Base-by-base conservation (phyloP, 2,888 invertebrate species). In the Timandra comae region DNA sequence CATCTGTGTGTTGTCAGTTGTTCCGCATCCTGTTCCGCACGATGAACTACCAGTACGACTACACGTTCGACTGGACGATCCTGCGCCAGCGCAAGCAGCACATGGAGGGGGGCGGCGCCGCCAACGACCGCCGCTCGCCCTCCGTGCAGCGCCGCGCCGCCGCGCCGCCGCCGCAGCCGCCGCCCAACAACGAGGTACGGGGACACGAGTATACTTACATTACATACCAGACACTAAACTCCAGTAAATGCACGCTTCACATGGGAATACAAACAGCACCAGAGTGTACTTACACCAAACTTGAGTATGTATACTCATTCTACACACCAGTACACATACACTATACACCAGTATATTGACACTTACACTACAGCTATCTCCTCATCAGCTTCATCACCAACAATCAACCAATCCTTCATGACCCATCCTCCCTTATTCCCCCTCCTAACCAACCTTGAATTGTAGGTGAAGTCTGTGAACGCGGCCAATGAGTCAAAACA, bases 21-120 rank as follows among this genome's bases (percentile, higher is more conserved):
- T 98, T 96, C 91, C 95, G 99, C 78, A 99, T 99, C 79, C 90
- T 99, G 76, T 99, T 99, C 91, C 95, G 99, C 79, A 99, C 99
- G 56, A 91, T 99, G 72, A 99, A 98, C 88, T 98, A 99, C 85
- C 97, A 98, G 87, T 98, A 98, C 86, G 98, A 99, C 87, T 98
- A 98, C 88, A 96, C 95, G 65, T 99, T 99, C 86, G 99, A 99
- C 88, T 99, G 99, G 99, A 99, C 98, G 63, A 95, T 98, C 93
- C 89, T 99, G 74, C 97, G 98, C 71, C 98, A 99, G 84, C 97
- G 97, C 66, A 81, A 81, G 72, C 84, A 82, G 65, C 78, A 78
- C 64, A 64, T 72, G 67, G 78, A 77, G 65, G 73, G 63, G 6
- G 71, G 63, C 53, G 71, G 70, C 45, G 74, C 74, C 53, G 55